phyloP scores from a whole-genome alignment of 64 coral and sea anemone genomes.

The Porites lutea region DNA sequence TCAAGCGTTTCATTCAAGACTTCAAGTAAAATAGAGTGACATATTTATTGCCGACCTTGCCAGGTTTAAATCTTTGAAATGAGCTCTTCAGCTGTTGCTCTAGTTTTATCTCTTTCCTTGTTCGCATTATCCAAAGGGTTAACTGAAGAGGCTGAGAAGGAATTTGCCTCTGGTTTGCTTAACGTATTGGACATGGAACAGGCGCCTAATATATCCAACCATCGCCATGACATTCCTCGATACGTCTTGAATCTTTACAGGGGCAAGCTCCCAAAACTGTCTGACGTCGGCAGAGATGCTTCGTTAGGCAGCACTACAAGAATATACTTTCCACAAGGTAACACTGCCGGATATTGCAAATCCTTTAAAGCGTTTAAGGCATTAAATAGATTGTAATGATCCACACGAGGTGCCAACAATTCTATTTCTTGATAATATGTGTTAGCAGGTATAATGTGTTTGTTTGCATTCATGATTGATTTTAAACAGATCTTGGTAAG shows the following conservation, averaged over 20 bases:
- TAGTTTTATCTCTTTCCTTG: conserved; percentile 16
- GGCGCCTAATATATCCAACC: conserved; percentile 20
- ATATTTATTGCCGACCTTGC: not conserved
- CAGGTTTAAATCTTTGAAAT: not conserved
- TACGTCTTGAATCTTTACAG: conserved; percentile 30
- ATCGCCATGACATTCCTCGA: conserved; percentile 28
- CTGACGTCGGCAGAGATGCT: not conserved
- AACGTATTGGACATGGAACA: conserved; percentile 37
- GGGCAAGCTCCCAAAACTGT: conserved; percentile 11
- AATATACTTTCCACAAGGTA: conserved; percentile 41
- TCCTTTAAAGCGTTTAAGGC: not conserved
- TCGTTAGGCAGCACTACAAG: not conserved
- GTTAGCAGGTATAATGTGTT: conserved; percentile 43
- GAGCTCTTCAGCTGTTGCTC: conserved; percentile 1
- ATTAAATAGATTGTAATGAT: conserved; percentile 12
- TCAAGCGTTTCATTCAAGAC: conserved; percentile 23
- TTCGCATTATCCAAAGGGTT: conserved; percentile 21
- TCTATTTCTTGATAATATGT: conserved; percentile 8
- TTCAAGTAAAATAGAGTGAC: not conserved
- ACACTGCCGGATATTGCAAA: not conserved
- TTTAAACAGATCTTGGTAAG: conserved; percentile 43
- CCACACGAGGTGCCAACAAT: conserved; percentile 36
- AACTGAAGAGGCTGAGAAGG: not conserved
- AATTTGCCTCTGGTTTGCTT: conserved; percentile 40
- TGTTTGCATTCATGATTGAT: conserved; percentile 45